Conservation (phyloP, 2,888 invertebrate genomes). For the Hydroisotoma schaefferi region DNA sequence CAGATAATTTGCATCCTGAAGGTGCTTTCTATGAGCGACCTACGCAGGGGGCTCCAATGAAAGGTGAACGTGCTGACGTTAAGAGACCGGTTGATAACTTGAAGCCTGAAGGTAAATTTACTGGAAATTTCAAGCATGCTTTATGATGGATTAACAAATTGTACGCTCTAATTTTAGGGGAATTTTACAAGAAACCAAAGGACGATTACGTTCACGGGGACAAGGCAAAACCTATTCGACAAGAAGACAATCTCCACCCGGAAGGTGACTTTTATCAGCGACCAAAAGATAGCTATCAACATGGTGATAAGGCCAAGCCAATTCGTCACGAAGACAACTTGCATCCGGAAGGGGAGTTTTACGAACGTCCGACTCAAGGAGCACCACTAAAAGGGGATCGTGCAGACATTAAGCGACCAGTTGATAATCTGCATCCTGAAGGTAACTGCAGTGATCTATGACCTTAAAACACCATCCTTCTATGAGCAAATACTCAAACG, state of each 20-base stretch:
- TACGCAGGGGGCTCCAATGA: conserved; percentile 22
- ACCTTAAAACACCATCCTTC: background rate
- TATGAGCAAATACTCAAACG: too few species aligned
- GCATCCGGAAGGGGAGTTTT: conserved; percentile 60
- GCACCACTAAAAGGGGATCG: conserved; percentile 32
- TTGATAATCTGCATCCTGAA: conserved; percentile 43
- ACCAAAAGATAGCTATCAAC: conserved; percentile 53
- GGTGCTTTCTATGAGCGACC: conserved; percentile 58
- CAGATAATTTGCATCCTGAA: conserved; percentile 58
- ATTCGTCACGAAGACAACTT: conserved; percentile 58
- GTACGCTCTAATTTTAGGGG: conserved; percentile 54
- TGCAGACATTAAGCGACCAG: conserved; percentile 33
- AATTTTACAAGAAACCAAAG: conserved; percentile 50
- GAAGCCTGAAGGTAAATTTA: conserved; percentile 32
- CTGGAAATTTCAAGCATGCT: conserved; percentile 44
- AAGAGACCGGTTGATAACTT: conserved; percentile 43
- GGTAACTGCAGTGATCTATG: conserved; percentile 14
- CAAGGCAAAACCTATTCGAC: conserved; percentile 55
- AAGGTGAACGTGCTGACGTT: conserved; percentile 30
- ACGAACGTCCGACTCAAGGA: conserved; percentile 46
- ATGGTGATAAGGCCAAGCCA: conserved; percentile 55
- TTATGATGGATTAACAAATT: too few species aligned
- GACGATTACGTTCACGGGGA: conserved; percentile 21
- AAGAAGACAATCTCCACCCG: conserved; percentile 58
- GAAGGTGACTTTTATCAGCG: conserved; percentile 59